Evolutionary conservation across 2,888 invertebrate species (phyloP).

Genomic region (Thera britannica): DNA sequence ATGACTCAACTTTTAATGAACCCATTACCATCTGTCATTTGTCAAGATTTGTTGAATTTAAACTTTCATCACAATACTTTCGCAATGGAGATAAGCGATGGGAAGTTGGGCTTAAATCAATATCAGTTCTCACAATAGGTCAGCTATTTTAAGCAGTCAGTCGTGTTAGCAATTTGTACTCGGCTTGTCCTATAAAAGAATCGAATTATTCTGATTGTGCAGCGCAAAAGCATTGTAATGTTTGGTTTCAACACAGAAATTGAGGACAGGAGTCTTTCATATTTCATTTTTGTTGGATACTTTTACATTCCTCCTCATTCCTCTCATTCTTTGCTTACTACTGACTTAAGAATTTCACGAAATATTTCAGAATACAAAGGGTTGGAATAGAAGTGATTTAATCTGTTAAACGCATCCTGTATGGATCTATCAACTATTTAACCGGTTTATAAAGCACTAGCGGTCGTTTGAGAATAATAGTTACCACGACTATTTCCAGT

Average conservation of each 20-base stretch:
- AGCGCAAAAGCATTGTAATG: conserved; percentile 13
- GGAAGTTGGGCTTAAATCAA: conserved; percentile 28
- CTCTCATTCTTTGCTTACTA: too few relatives aligned
- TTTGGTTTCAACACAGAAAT: conserved; percentile 7
- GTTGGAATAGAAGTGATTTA: too few relatives aligned
- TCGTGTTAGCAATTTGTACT: conserved; percentile 33
- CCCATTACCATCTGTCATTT: conserved; percentile 19
- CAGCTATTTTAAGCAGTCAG: conserved; percentile 36
- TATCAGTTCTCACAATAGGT: conserved; percentile 39
- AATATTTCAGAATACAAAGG: too few relatives aligned
- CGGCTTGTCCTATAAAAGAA: conserved; percentile 25
- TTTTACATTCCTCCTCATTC: neutral
- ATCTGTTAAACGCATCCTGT: too few relatives aligned
- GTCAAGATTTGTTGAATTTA: conserved; percentile 17
- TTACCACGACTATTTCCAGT: too few relatives aligned
- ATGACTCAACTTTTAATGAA: conserved; percentile 12
- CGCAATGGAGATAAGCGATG: conserved; percentile 18
- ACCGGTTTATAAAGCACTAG: too few relatives aligned
- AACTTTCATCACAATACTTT: conserved; percentile 17
- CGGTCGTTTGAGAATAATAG: too few relatives aligned
- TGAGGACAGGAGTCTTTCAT: neutral
- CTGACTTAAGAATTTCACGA: too few relatives aligned
- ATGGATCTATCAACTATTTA: too few relatives aligned
- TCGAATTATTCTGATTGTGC: conserved; percentile 25
- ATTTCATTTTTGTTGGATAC: neutral